Conservation (phyloP, 30 jellyfish, hydroid and myxozoan genomes). For the Aurelia coerulea region DNA sequence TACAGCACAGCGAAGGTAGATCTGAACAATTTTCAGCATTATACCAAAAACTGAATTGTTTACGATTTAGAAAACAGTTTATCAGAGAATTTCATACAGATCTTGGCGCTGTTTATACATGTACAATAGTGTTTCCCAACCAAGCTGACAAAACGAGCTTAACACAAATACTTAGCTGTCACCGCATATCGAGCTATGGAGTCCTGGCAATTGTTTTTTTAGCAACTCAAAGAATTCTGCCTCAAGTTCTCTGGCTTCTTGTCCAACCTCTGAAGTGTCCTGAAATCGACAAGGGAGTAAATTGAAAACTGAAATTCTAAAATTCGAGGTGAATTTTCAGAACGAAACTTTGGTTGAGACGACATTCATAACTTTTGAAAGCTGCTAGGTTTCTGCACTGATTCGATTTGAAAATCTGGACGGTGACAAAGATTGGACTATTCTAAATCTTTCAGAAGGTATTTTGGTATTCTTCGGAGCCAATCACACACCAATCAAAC, state of each 20-base stretch:
- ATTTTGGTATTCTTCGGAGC: no score
- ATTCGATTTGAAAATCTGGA: no score
- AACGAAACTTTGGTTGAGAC: no score
- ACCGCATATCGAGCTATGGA: conserved; percentile 38
- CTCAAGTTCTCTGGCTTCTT: conserved; percentile 55
- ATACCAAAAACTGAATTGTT: no score
- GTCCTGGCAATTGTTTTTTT: conserved; percentile 69
- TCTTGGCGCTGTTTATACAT: background rate
- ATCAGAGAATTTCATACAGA: background rate
- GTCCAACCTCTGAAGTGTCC: conserved; percentile 82
- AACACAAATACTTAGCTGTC: conserved; percentile 12
- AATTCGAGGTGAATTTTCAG: no score
- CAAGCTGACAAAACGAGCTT: background rate
- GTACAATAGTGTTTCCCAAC: background rate
- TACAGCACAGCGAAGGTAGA: no score
- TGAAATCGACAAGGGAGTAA: background rate
- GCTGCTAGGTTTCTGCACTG: no score
- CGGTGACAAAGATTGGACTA: no score
- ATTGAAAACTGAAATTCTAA: background rate
- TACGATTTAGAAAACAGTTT: background rate
- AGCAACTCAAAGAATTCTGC: conserved; percentile 47
- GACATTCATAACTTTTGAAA: no score
- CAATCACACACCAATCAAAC: no score
- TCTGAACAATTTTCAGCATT: no score
- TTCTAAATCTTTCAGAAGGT: no score